Evolutionary conservation across 2,113 vertebrate genomes (phyloP).

Genomic region (Brachypteracias leptosomus): DNA sequence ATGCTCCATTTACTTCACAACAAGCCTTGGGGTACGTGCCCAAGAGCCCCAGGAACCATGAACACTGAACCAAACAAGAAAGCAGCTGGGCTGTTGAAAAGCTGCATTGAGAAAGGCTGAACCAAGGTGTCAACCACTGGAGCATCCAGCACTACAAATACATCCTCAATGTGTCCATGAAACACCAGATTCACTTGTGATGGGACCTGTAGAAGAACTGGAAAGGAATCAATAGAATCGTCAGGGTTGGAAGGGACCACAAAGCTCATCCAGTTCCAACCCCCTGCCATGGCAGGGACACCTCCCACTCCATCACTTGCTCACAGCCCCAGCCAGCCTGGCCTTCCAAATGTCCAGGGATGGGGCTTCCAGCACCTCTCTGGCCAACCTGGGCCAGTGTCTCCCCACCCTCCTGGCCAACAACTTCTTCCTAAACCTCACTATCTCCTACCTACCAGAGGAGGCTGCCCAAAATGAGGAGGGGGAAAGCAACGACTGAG

Average conservation of each 20-base stretch:
- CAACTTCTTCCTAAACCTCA: too few species aligned
- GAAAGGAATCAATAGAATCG: not conserved
- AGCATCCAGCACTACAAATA: not conserved
- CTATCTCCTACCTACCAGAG: not conserved
- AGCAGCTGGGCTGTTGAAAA: not conserved
- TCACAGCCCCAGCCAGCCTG: too few species aligned
- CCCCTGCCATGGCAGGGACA: too few species aligned
- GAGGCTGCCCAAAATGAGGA: not conserved
- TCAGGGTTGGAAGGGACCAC: too few species aligned
- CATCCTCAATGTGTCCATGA: fast-evolving
- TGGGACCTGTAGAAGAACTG: fast-evolving
- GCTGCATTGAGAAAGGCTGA: not conserved
- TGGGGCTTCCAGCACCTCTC: too few species aligned
- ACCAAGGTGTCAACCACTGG: not conserved
- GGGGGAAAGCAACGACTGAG: not conserved
- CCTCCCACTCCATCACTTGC: too few species aligned
- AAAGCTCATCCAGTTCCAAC: too few species aligned
- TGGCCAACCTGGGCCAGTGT: too few species aligned
- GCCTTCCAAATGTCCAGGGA: too few species aligned
- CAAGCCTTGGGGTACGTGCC: not conserved
- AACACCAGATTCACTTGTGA: not conserved
- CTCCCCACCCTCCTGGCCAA: too few species aligned
- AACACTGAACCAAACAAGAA: not conserved
- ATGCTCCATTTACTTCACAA: not conserved
- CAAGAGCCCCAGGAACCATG: not conserved